Percentiles rank a stretch among this genome's conserved stretches.
Conservation (phyloP, 2,888 invertebrate species). For the Tiliacea citrago region DNA sequence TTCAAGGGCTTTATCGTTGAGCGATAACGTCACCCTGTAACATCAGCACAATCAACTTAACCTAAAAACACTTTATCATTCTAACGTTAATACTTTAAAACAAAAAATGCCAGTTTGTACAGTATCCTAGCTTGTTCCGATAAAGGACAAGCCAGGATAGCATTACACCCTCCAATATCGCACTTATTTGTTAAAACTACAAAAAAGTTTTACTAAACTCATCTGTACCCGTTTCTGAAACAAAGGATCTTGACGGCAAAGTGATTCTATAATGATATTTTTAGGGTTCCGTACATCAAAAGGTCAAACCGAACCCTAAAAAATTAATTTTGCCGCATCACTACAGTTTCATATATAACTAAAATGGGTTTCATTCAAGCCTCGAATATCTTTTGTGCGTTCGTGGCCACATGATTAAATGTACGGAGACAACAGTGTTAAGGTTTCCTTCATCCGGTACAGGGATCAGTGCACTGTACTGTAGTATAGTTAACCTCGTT, state of each 20-base stretch:
- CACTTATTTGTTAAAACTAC: too few relatives aligned
- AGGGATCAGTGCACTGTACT: conserved; percentile 37
- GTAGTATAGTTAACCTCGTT: not conserved
- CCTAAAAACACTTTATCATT: too few relatives aligned
- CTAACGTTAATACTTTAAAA: too few relatives aligned
- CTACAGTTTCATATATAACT: not conserved
- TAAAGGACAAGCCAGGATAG: too few relatives aligned
- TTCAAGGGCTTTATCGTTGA: too few relatives aligned
- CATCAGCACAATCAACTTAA: too few relatives aligned
- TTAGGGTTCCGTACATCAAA: not conserved
- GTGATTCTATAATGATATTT: not conserved
- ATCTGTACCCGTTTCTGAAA: not conserved
- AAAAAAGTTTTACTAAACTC: not conserved
- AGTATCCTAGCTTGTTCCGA: too few relatives aligned
- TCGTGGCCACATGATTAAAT: conserved; percentile 55
- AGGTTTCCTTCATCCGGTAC: conserved; percentile 56
- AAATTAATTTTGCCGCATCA: not conserved
- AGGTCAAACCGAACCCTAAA: not conserved
- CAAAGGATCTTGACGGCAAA: not conserved
- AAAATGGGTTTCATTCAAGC: not conserved
- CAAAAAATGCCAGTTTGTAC: too few relatives aligned
- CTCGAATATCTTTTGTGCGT: conserved; percentile 13
- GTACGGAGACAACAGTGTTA: conserved; percentile 56
- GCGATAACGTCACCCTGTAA: too few relatives aligned
- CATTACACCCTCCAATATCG: too few relatives aligned